phyloP scores from a whole-genome alignment of 2,113 vertebrate species.

The Collichthys lucidus region DNA sequence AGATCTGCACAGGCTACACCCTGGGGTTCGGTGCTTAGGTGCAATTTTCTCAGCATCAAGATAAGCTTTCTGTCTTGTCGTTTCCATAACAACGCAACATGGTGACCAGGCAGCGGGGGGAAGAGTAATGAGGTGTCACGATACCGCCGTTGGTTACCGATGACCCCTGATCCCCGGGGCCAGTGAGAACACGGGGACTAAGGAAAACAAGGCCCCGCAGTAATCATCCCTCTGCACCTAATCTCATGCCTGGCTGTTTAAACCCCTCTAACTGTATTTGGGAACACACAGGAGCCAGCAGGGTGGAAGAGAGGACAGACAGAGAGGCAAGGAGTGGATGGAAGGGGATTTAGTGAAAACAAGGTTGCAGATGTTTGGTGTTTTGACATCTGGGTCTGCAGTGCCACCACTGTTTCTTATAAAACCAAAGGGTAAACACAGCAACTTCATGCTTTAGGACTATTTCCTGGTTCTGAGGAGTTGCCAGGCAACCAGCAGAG shows the following conservation, averaged over 20 bases:
- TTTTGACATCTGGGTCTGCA: no score
- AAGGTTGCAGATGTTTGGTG: constrained; percentile 2
- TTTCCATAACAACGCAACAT: constrained; percentile 69
- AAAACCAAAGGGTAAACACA: not conserved
- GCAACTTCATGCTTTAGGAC: not conserved
- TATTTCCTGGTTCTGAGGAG: not conserved
- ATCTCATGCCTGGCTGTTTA: constrained; percentile 63
- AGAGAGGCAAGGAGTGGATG: not conserved
- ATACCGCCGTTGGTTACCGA: constrained; percentile 56
- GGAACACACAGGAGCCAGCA: constrained; percentile 29
- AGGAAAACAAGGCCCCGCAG: constrained; percentile 48
- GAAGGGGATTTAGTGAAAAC: not conserved
- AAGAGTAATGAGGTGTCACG: constrained; percentile 76
- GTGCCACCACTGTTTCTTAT: not conserved
- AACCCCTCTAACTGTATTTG: constrained; percentile 46
- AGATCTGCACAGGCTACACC: constrained; percentile 41
- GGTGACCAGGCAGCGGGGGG: constrained; percentile 31
- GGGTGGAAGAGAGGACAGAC: constrained; percentile 9
- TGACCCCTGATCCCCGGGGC: constrained; percentile 66
- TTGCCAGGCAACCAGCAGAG: not conserved
- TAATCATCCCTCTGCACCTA: constrained; percentile 56
- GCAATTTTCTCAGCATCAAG: constrained; percentile 68
- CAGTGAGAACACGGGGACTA: constrained; percentile 56
- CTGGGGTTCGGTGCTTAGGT: constrained; percentile 51
- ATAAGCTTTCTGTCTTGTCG: constrained; percentile 62